Percentiles rank a stretch among this genome's conserved stretches.
Evolutionary conservation across 2,113 vertebrate genomes (phyloP).

Genomic region (Macquaria australasica): DNA sequence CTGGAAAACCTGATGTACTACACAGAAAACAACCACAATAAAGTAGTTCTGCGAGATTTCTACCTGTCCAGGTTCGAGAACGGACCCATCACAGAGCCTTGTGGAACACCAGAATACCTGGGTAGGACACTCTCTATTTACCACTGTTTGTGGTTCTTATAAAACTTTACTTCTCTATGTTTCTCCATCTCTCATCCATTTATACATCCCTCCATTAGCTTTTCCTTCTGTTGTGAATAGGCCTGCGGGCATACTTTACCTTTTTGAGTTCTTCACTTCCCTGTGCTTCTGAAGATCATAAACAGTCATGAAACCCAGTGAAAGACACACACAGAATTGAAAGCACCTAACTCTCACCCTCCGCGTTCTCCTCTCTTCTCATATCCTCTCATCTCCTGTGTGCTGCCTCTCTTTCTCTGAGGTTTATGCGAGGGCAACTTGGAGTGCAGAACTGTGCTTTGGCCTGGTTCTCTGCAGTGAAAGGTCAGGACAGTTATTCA

Average conservation of each 20-base stretch:
- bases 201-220: neutral
- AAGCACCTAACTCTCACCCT: slow-evolving; percentile 11
- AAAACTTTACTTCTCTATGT: neutral
- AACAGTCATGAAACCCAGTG: slow-evolving; percentile 25
- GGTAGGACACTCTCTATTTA: slow-evolving; percentile 70
- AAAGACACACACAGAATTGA: slow-evolving; percentile 43
- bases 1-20: slow-evolving; percentile 92
- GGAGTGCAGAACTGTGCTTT: slow-evolving; percentile 51
- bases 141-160: neutral
- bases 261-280: slow-evolving; percentile 18
- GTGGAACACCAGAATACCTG: slow-evolving; percentile 90
- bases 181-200: neutral
- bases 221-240: slow-evolving; percentile 15
- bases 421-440: slow-evolving; percentile 45
- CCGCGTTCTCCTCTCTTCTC: slow-evolving; percentile 24
- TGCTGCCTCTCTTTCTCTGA: slow-evolving; percentile 4
- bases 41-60: slow-evolving; percentile 90
- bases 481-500: slow-evolving; percentile 66
- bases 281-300: slow-evolving; percentile 35
- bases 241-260: neutral
- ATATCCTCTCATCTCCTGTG: slow-evolving; percentile 29
- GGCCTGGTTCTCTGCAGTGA: slow-evolving; percentile 34
- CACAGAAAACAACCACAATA: slow-evolving; percentile 90
- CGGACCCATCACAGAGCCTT: slow-evolving; percentile 89
- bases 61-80: slow-evolving; percentile 90